Base-by-base conservation (phyloP, 2,113 vertebrate genomes). In the Anser brachyrhynchus region DNA sequence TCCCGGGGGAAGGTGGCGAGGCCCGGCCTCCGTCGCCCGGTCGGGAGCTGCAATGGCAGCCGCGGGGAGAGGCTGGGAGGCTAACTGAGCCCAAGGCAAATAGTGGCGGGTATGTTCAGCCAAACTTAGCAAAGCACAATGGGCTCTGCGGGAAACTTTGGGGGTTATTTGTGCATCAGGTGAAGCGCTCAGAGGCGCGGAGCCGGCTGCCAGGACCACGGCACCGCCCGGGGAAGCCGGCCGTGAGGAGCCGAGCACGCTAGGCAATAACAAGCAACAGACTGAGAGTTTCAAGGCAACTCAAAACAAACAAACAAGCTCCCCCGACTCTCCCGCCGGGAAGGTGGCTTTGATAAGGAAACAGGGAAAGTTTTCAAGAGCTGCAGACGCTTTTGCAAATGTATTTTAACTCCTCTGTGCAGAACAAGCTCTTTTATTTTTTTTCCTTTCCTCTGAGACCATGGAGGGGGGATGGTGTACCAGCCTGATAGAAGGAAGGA, bases 261-360 rank as follows among this genome's bases (percentile, higher is more conserved):
- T 3, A 66, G 77, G 84, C 81, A 91, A 9, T 39, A 81, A 91
- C 61, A 5, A 41, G 61, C 5, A 26, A 41, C 84, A 87, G 84
- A 28, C 67, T 41, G 71, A 51, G 58, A 77, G 89, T 59, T 92
- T 74, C 65, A 39, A 87, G 89, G n/a, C 81, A 65, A 73, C 31
- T 35, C 84, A 71, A 95, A 92, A 84, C 96, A 96, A 96, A 95
- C 76, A 96, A 95, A 91, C 90, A 91, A 82, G 70, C 66, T 79
- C 14, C 51, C 8, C 28, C 52, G 26, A 59, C 49, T 20, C 74
- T 92, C 89, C 58, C 82, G 12, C 46, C 3, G 31, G 41, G 46
- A 87, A 79, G 71, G 66, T 87, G 81, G n/a, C 8, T 92, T 82
- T 59, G 41, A 41, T 54, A 52, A 91, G 28, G 22, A 83, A 94